Evolutionary conservation across 2,888 invertebrate species (phyloP).

Genomic region (Agonopterix subpropinquella): DNA sequence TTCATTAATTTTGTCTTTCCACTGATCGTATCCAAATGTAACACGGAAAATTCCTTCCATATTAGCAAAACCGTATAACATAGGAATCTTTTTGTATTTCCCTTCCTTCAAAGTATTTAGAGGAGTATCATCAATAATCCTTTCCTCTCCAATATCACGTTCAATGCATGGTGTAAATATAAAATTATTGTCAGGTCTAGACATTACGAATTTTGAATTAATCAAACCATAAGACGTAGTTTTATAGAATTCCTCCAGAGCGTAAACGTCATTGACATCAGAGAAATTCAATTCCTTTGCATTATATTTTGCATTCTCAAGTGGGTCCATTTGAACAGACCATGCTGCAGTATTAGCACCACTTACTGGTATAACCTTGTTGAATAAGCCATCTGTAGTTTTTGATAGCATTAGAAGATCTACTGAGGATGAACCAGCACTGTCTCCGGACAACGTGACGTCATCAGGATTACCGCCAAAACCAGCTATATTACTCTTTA

Average conservation of each 20-base stretch:
- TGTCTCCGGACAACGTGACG: no score
- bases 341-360: constrained; percentile 28
- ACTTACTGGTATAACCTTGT: constrained; percentile 24
- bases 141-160: constrained; percentile 16
- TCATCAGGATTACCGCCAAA: no score
- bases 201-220: constrained; percentile 13
- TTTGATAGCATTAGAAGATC: constrained; percentile 5
- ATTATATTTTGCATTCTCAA: constrained; percentile 26
- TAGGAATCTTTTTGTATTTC: constrained; percentile 28
- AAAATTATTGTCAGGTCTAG: constrained; percentile 19
- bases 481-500: no score
- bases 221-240: constrained; percentile 24
- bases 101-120: constrained; percentile 27
- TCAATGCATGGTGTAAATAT: constrained; percentile 15
- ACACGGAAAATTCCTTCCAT: constrained; percentile 39
- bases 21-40: constrained; percentile 15
- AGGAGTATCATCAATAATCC: constrained; percentile 32
- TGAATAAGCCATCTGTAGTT: constrained; percentile 21
- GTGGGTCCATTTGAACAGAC: constrained; percentile 1
- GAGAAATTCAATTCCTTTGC: constrained; percentile 24
- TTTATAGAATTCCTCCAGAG: constrained; percentile 36
- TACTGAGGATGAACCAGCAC: no score
- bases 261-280: constrained; percentile 10
- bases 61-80: constrained; percentile 37
- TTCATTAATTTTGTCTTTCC: constrained; percentile 31